Conservation (phyloP, 2,888 invertebrate species). For the Ophion costatus region DNA sequence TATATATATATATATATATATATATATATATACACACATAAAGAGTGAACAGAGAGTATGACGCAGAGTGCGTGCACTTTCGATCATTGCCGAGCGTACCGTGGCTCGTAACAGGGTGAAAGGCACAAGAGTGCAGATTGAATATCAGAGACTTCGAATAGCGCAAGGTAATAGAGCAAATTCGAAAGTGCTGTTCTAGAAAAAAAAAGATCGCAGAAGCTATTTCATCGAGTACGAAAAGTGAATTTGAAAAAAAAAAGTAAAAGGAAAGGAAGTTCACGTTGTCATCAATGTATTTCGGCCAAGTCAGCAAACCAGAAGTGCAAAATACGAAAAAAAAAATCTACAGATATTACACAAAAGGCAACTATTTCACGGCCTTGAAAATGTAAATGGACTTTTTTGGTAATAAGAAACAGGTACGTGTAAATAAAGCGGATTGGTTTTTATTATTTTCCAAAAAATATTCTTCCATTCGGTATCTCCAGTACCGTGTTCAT, state of each 20-base stretch:
- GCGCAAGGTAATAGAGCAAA: constrained; percentile 38
- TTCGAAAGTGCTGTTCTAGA: constrained; percentile 41
- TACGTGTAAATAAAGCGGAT: too few relatives aligned
- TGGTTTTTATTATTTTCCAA: too few relatives aligned
- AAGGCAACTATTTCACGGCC: too few relatives aligned
- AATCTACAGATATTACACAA: too few relatives aligned
- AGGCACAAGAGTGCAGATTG: constrained; percentile 35
- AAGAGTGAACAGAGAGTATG: neutral
- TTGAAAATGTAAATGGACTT: too few relatives aligned
- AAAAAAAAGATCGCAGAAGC: constrained; percentile 19
- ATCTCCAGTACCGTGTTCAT: neutral
- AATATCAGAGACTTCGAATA: constrained; percentile 33
- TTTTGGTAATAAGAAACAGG: too few relatives aligned
- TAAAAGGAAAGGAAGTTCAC: neutral
- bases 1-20: too few relatives aligned
- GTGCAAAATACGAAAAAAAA: neutral
- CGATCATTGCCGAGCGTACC: neutral
- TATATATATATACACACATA: neutral
- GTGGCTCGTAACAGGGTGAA: constrained; percentile 38
- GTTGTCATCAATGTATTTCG: neutral
- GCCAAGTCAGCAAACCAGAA: neutral
- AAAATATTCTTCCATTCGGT: too few relatives aligned
- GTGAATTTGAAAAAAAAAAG: neutral
- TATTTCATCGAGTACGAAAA: constrained; percentile 19
- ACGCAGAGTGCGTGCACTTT: constrained; percentile 32